A percentile compares a stretch with the other conserved stretches of the same genome.
phyloP scores from a whole-genome alignment of 2,888 invertebrate species.

The Fragum whitleyi region DNA sequence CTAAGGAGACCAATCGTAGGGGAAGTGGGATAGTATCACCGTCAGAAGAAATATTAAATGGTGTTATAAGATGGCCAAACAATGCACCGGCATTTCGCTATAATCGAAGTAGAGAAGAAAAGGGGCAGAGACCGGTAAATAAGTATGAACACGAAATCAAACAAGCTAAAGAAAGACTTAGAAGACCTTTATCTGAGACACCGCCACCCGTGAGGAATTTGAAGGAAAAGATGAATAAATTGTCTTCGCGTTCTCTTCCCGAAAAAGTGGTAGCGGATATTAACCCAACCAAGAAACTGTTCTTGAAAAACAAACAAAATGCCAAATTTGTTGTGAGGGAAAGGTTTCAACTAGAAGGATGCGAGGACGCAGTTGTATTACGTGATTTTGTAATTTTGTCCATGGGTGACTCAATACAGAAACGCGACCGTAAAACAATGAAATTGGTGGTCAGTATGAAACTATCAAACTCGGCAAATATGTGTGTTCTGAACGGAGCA shows the following conservation, averaged over 20 bases:
- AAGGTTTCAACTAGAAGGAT: slow-evolving; percentile 53
- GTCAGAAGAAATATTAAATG: slow-evolving; percentile 11
- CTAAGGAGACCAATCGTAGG: slow-evolving; percentile 9
- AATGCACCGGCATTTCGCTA: slow-evolving; percentile 42
- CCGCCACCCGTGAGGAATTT: slow-evolving; percentile 53
- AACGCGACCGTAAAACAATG: slow-evolving; percentile 50
- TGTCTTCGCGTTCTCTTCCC: slow-evolving; percentile 10
- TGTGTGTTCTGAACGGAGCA: slow-evolving; percentile 51
- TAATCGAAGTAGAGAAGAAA: slow-evolving; percentile 7
- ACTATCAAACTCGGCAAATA: slow-evolving; percentile 42
- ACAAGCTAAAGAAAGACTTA: slow-evolving; percentile 43
- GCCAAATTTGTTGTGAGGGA: slow-evolving; percentile 49
- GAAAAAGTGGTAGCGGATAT: slow-evolving; percentile 12
- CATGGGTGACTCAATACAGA: slow-evolving; percentile 45
- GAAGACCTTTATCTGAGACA: slow-evolving; percentile 42
- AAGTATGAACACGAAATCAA: slow-evolving; percentile 57
- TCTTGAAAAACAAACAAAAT: slow-evolving; percentile 46
- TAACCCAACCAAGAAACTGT: slow-evolving; percentile 43
- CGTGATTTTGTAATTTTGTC: slow-evolving; percentile 50
- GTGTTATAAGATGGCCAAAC: slow-evolving; percentile 47
- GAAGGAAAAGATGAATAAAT: slow-evolving; percentile 25
- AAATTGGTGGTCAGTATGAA: slow-evolving; percentile 52
- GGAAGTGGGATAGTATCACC: slow-evolving; percentile 9
- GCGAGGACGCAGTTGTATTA: slow-evolving; percentile 54
- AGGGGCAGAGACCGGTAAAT: slow-evolving; percentile 38